These are phyloP conservation scores for Drosophila paucipuncta DNA, from an alignment of 2,888 invertebrate genomes.

Conservation along the genomic window DNA sequence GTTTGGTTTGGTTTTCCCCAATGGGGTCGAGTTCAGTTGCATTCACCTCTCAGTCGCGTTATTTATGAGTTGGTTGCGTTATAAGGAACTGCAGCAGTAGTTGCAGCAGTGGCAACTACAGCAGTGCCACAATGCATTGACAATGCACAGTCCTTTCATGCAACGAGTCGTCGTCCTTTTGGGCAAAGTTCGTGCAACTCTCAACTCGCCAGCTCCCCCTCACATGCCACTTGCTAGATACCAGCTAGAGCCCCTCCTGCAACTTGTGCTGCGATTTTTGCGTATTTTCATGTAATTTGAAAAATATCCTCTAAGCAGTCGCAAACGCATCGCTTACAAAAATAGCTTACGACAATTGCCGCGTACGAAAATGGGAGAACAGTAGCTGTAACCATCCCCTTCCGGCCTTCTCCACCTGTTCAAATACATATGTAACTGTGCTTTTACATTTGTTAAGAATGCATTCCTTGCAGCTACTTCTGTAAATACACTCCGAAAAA, in stretches of 20 bases:
- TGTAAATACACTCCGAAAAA: not conserved
- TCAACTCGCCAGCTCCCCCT: conserved; percentile 14
- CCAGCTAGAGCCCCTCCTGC: not conserved
- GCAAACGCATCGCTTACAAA: conserved; percentile 25
- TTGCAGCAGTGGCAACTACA: conserved; percentile 18
- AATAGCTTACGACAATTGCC: conserved; percentile 43
- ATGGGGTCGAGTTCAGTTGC: conserved; percentile 40
- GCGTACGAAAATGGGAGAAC: not conserved
- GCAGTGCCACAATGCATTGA: conserved; percentile 45
- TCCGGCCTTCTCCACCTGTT: not conserved
- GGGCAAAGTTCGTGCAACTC: conserved; percentile 60
- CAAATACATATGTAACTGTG: conserved; percentile 19
- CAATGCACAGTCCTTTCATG: conserved; percentile 28
- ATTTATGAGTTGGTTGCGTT: conserved; percentile 77
- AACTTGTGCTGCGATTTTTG: conserved; percentile 45
- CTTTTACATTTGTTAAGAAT: conserved; percentile 17
- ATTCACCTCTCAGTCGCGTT: conserved; percentile 61
- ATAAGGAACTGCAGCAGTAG: conserved; percentile 70
- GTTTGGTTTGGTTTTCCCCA: conserved; percentile 6
- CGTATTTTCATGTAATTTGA: conserved; percentile 59
- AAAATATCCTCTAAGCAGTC: conserved; percentile 55
- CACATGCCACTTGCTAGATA: not conserved
- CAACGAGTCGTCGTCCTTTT: conserved; percentile 57
- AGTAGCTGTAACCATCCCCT: no score
- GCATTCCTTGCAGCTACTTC: conserved; percentile 9